A percentile compares a stretch with the other conserved stretches of the same genome.
Conservation (phyloP, 2,797 vertebrate species). For the Pelochelys cantorii region DNA sequence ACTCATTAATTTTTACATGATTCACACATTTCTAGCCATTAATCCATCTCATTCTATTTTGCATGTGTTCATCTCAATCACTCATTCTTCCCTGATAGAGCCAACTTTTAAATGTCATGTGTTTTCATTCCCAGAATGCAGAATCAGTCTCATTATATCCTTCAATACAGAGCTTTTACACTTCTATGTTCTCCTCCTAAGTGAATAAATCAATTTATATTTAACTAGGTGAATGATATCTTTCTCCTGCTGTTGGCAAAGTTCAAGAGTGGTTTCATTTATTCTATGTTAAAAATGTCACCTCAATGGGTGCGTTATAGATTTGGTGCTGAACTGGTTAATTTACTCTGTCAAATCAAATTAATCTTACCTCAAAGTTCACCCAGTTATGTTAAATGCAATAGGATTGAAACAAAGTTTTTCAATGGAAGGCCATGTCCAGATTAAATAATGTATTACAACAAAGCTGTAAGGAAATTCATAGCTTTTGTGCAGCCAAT, state of each 20-base stretch:
- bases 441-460: background rate
- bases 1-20: background rate
- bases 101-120: conserved; percentile 62
- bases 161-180: conserved; percentile 54
- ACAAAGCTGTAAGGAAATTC: conserved; percentile 31
- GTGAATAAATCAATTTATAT: conserved; percentile 77
- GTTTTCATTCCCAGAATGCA: conserved; percentile 63
- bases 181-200: conserved; percentile 51
- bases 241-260: conserved; percentile 45
- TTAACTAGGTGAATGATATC: conserved; percentile 62
- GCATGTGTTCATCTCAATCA: conserved; percentile 35
- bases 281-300: conserved; percentile 10
- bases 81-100: conserved; percentile 40
- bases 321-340: conserved; percentile 18
- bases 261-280: conserved; percentile 15
- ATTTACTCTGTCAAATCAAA: conserved; percentile 60
- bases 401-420: conserved; percentile 16
- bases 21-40: background rate
- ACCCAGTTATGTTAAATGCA: background rate
- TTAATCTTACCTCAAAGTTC: conserved; percentile 52
- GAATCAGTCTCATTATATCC: conserved; percentile 75
- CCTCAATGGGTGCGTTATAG: conserved; percentile 34
- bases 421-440: background rate
- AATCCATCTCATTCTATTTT: conserved; percentile 19
- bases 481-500: background rate